A percentile compares a stretch with the other conserved stretches of the same genome.
These are phyloP conservation scores for Dendropsophus ebraccatus DNA, from an alignment of 2,113 vertebrate genomes.

Conservation along the genomic window DNA sequence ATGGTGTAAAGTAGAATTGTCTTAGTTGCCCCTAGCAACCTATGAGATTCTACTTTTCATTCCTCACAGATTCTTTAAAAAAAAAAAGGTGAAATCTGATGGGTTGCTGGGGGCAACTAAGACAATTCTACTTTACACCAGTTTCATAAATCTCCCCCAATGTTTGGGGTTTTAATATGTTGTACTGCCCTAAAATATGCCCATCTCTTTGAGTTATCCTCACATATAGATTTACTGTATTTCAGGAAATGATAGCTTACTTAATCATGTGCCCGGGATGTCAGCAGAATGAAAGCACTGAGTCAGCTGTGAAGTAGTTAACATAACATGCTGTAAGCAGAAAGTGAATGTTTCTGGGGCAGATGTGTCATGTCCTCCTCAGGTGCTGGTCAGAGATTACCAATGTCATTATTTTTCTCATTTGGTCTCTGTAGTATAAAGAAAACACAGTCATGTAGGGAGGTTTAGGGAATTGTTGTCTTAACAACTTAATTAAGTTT, in stretches of 20 bases:
- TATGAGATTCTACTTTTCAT: no score
- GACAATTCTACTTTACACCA: no score
- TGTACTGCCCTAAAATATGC: no score
- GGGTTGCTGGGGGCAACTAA: no score
- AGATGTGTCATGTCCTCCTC: slow-evolving; percentile 43
- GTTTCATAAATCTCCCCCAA: no score
- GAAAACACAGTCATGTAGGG: slow-evolving; percentile 31
- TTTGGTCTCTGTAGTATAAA: background rate
- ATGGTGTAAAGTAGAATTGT: no score
- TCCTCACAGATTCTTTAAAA: no score
- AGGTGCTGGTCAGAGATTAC: slow-evolving; percentile 1
- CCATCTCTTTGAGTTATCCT: background rate
- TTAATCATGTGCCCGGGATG: background rate
- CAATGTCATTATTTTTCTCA: slow-evolving; percentile 14
- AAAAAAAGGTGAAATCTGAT: no score
- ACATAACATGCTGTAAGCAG: slow-evolving; percentile 44
- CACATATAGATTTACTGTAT: background rate
- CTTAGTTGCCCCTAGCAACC: no score
- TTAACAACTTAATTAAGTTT: slow-evolving; percentile 37
- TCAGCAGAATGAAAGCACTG: slow-evolving; percentile 19
- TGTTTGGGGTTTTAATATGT: no score
- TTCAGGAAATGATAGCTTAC: background rate
- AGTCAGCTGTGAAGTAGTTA: slow-evolving; percentile 29
- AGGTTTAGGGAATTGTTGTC: background rate
- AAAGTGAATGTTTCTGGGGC: slow-evolving; percentile 1